Percentiles rank a stretch among this genome's conserved stretches.
Conservation (phyloP, 2,797 vertebrate species). For the Tragelaphus eurycerus region DNA sequence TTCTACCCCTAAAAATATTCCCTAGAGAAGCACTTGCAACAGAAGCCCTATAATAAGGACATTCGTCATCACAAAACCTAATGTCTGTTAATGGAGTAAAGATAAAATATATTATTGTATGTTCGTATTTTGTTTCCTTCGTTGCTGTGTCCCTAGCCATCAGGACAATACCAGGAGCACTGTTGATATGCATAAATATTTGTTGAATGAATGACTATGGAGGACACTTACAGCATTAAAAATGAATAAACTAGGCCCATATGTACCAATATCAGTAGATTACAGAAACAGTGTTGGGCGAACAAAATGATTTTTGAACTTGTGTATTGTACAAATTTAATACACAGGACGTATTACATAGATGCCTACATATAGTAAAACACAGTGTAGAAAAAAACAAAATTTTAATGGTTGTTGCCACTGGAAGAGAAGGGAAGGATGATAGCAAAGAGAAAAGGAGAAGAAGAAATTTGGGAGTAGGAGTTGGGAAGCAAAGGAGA, state of each 20-base stretch:
- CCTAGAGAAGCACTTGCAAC: not conserved
- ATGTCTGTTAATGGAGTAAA: not conserved
- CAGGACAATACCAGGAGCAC: not conserved
- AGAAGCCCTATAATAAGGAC: not conserved
- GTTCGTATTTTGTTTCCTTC: not conserved
- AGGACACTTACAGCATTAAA: not conserved
- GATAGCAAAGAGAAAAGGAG: not conserved
- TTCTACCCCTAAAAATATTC: constrained; percentile 18
- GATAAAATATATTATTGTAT: not conserved
- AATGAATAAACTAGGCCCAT: not conserved
- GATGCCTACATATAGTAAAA: not conserved
- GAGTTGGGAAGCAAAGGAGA: not conserved
- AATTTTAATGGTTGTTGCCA: not conserved
- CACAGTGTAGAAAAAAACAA: not conserved
- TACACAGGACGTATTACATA: not conserved
- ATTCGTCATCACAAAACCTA: not conserved
- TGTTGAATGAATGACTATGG: not conserved
- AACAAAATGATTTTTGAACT: not conserved
- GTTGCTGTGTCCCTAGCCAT: not conserved
- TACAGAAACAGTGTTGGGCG: not conserved
- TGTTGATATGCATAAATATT: not conserved
- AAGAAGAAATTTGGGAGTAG: not conserved
- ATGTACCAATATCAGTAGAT: not conserved
- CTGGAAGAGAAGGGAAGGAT: not conserved
- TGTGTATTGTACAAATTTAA: not conserved